Conservation (phyloP, 2,888 invertebrate genomes). For the Aphodius sticticus region DNA sequence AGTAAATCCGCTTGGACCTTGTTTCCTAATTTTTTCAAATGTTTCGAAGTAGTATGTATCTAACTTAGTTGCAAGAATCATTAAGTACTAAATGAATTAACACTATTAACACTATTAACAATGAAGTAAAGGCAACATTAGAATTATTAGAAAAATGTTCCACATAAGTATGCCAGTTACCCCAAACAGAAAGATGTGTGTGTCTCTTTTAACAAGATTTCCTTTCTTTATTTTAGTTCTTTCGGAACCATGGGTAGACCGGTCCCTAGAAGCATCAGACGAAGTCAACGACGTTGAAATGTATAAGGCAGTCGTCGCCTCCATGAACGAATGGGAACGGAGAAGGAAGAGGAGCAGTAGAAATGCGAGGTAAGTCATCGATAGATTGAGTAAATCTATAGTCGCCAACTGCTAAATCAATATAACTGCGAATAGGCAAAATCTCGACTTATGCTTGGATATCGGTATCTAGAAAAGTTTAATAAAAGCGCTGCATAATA, state of each 20-base stretch:
- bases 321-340: conserved; percentile 76
- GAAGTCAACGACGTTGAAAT: conserved; percentile 76
- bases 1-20: too few species aligned
- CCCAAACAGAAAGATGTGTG: too few species aligned
- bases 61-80: too few species aligned
- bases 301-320: conserved; percentile 75
- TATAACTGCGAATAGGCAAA: not conserved
- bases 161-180: too few species aligned
- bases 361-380: conserved; percentile 34
- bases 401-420: not conserved
- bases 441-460: not conserved
- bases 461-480: not conserved
- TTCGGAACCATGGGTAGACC: conserved; percentile 45
- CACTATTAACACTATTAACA: too few species aligned
- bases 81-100: too few species aligned
- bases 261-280: conserved; percentile 74
- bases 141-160: too few species aligned
- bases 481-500: not conserved
- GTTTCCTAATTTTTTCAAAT: too few species aligned
- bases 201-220: not conserved
- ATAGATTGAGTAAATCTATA: not conserved
- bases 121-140: too few species aligned
- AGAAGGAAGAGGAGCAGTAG: conserved; percentile 62
- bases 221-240: not conserved
- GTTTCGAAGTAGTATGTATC: too few species aligned